Evolutionary conservation across 2,797 vertebrate genomes (phyloP).

Genomic region (Fistularia tabacaria): DNA sequence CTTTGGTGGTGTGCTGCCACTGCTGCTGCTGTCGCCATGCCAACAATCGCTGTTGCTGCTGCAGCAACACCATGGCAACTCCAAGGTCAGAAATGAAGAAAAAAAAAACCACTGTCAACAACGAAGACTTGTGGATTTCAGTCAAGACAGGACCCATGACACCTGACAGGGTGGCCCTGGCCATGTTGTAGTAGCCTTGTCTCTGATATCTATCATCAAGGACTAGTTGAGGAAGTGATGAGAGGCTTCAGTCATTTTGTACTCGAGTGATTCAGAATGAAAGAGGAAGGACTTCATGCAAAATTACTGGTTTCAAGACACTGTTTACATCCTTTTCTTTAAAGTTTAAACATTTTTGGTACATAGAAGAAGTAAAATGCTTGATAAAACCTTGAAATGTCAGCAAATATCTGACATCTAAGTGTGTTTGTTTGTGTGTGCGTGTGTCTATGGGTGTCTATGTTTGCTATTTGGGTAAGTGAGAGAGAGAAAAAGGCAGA

Average conservation of each 20-base stretch:
- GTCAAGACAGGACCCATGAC: conserved; percentile 84
- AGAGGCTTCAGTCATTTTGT: no score
- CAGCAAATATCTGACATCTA: no score
- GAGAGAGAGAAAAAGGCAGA: neutral
- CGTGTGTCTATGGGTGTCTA: conserved; percentile 8
- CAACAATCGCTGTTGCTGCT: conserved; percentile 50
- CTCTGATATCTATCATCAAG: no score
- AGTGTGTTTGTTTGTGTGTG: no score
- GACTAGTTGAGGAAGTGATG: no score
- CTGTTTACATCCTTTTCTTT: conserved; percentile 58
- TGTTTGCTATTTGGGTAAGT: conserved; percentile 1
- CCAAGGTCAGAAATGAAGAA: conserved; percentile 72
- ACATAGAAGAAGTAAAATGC: conserved; percentile 38
- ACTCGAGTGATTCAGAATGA: neutral
- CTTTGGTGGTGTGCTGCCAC: conserved; percentile 86
- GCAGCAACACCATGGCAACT: conserved; percentile 23
- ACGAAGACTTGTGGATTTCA: conserved; percentile 94
- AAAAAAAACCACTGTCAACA: conserved; percentile 71
- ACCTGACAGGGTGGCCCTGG: conserved; percentile 78
- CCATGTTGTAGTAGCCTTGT: conserved; percentile 44
- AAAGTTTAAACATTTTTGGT: conserved; percentile 43
- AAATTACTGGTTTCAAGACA: neutral
- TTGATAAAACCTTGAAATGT: conserved; percentile 3
- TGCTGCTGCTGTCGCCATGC: conserved; percentile 83
- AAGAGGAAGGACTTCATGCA: neutral